These are phyloP conservation scores for Arenaria interpres DNA, from an alignment of 2,113 vertebrate species.

Conservation along the genomic window DNA sequence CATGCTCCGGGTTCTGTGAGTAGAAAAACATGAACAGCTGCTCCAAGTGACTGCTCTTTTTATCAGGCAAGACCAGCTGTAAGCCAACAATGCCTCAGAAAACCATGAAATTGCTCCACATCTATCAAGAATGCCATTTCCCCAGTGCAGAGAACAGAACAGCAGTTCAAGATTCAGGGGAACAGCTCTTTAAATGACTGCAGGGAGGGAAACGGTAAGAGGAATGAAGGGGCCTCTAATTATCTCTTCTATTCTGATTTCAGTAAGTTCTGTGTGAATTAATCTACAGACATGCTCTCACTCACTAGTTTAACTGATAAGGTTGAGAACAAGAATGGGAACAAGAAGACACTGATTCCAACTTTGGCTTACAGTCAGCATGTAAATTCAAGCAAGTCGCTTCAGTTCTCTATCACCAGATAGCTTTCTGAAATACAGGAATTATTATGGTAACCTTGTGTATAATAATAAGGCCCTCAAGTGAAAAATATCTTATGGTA, in stretches of 20 bases:
- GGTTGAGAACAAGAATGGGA: not conserved
- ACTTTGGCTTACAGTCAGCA: not conserved
- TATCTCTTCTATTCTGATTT: not conserved
- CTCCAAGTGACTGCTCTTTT: not conserved
- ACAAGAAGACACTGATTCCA: not conserved
- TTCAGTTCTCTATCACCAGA: not conserved
- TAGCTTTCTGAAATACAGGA: not conserved
- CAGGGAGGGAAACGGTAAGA: not conserved
- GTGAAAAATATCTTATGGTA: not conserved
- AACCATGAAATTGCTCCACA: not conserved
- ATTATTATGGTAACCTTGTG: not conserved
- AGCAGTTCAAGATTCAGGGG: not conserved
- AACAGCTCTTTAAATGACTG: not conserved
- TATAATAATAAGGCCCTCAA: not conserved
- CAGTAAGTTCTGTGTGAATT: not conserved
- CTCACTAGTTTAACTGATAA: not conserved
- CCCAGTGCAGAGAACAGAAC: not conserved
- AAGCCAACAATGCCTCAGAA: constrained; percentile 3
- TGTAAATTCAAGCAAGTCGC: not conserved
- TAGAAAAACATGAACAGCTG: not conserved
- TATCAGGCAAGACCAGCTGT: not conserved
- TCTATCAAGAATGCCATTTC: not conserved
- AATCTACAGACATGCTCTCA: not conserved
- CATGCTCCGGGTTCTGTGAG: not conserved
- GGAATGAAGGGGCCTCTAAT: not conserved